Base-by-base conservation (phyloP, 2,113 vertebrate genomes). In the Fregata magnificens region DNA sequence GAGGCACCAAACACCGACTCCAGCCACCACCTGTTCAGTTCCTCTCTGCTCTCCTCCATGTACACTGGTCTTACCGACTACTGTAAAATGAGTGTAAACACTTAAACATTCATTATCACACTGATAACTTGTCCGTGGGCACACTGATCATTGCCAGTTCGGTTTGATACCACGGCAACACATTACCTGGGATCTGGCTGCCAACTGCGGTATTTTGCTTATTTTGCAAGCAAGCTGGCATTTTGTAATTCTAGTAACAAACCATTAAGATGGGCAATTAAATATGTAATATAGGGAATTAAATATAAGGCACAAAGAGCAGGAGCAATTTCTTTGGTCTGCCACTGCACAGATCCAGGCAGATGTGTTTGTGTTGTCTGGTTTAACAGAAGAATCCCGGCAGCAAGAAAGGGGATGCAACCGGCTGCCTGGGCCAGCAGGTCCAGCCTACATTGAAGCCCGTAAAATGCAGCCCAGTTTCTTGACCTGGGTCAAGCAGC, bases 401-500 rank as follows among this genome's bases (percentile, higher is more conserved):
- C 28, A 90, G 76, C 50, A 71, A 63, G 42, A 49, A 85, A 55
- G 7, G 24, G 10, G 10, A 66, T 31, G 13, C 59, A 73, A 19
- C 40, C n/a, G 44, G 50, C 8, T 90, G 34, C 50, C 38, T 16
- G 31, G 25, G 21, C 44, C 63, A 65, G 52, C 32, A 77, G 29
- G 28, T 74, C 72, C 50, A 80, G 72, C 52, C 47, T 77, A 36
- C 36, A 44, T n/a, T 87, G 77, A 83, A 83, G 65, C 13, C 52
- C 63, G 45, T 40, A 36, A 92, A 97, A 82, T 0, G 1, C 17
- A 83, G 49, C 55, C 63, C 38, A 19, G 47, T 71, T 86, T 88
- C 70, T 79, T 76, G 69, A 79, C 44, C 80, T n/a, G 32, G 63
- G 85, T 86, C 88, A 95, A 85, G 80, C 42, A 92, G 59, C 24